Conservation (phyloP, 2,113 vertebrate genomes). For the Oncorhynchus gorbuscha region DNA sequence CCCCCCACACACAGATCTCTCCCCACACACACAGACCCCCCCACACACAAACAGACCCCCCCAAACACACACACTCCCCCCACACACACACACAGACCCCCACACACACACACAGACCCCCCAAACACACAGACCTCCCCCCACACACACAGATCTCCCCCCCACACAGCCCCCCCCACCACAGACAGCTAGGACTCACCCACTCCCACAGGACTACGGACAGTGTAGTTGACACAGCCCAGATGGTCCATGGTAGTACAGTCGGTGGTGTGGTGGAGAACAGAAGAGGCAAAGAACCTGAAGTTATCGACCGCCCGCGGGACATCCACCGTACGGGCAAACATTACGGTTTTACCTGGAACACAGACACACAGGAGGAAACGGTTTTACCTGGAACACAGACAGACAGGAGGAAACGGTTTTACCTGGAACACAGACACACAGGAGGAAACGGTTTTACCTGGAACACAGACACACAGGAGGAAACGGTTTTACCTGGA, state of each 20-base stretch:
- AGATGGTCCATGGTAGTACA: conserved; percentile 84
- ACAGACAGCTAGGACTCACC: conserved; percentile 70
- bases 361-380: background rate
- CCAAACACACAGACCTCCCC: conserved; percentile 19
- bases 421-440: no score
- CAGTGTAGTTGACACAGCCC: conserved; percentile 88
- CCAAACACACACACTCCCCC: no score
- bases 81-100: conserved; percentile 34
- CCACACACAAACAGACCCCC: no score
- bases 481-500: no score
- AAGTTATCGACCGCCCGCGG: conserved; percentile 87
- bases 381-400: no score
- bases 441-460: no score
- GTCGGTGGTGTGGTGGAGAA: conserved; percentile 85
- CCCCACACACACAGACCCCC: no score
- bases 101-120: no score
- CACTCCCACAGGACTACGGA: conserved; percentile 85
- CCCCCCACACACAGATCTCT: no score
- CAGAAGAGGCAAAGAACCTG: conserved; percentile 90
- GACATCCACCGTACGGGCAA: conserved; percentile 87
- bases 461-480: no score
- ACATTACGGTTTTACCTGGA: conserved; percentile 85
- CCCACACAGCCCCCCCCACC: conserved; percentile 20
- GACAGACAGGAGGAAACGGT: no score
- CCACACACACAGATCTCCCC: conserved; percentile 20